Percentiles rank a stretch among this genome's conserved stretches.
Evolutionary conservation across 2,113 vertebrate species (phyloP).

Genomic region (Micronisus gabar): DNA sequence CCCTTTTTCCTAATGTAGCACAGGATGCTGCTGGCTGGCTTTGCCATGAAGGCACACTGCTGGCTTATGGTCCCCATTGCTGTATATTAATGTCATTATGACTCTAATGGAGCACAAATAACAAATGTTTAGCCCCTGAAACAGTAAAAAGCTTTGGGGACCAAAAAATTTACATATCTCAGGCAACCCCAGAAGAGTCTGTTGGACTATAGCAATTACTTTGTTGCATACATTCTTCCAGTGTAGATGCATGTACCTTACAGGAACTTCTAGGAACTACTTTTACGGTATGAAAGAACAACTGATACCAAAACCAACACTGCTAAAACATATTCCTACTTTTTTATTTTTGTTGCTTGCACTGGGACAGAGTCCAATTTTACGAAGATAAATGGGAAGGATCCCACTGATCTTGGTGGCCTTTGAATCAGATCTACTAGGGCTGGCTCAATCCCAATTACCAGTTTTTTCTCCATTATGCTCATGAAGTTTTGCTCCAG

Average conservation of each 20-base stretch:
- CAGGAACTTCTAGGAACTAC: background rate
- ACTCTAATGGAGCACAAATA: background rate
- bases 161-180: background rate
- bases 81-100: too few relatives aligned
- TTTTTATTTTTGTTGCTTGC: background rate
- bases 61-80: too few relatives aligned
- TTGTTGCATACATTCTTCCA: background rate
- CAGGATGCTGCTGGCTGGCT: too few relatives aligned
- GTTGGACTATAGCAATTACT: background rate
- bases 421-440: background rate
- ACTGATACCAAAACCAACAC: background rate
- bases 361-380: background rate
- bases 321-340: background rate
- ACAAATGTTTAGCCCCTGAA: background rate
- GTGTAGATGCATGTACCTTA: background rate
- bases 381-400: background rate
- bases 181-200: background rate
- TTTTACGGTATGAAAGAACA: background rate
- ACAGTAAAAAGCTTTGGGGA: fast-evolving
- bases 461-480: background rate
- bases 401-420: background rate
- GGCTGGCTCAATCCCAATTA: background rate
- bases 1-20: too few relatives aligned
- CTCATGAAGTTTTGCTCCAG: background rate
- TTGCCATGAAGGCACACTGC: too few relatives aligned